phyloP scores from a whole-genome alignment of 2,888 invertebrate species.

The Notodromas monacha region DNA sequence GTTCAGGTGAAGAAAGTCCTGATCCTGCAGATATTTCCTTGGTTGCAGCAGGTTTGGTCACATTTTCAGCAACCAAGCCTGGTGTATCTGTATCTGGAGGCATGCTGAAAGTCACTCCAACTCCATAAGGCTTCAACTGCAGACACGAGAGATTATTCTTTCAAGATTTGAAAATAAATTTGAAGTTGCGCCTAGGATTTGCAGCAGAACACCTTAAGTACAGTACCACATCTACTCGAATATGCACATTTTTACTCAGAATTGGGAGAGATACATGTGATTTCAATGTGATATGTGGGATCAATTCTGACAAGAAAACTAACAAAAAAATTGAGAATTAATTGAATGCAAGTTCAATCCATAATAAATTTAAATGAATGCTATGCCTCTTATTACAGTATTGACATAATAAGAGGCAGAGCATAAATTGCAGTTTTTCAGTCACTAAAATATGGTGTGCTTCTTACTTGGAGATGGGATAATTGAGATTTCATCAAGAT shows the following conservation, averaged over 20 bases:
- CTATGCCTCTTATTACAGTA: constrained; percentile 6
- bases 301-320: too few relatives aligned
- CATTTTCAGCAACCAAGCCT: constrained; percentile 56
- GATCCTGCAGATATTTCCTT: constrained; percentile 26
- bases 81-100: constrained; percentile 96
- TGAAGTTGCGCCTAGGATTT: constrained; percentile 8
- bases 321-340: too few relatives aligned
- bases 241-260: too few relatives aligned
- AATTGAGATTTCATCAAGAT: constrained; percentile 1
- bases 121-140: constrained; percentile 30
- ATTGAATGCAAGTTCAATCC: too few relatives aligned
- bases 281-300: too few relatives aligned
- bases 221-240: too few relatives aligned
- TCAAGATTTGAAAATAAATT: too few relatives aligned
- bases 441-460: too few relatives aligned
- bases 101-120: constrained; percentile 47
- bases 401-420: constrained; percentile 7
- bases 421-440: too few relatives aligned
- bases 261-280: too few relatives aligned
- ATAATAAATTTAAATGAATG: constrained; percentile 7
- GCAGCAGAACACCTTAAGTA: too few relatives aligned
- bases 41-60: constrained; percentile 56
- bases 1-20: background rate
- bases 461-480: too few relatives aligned
- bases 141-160: background rate